Percentiles rank a stretch among this genome's conserved stretches.
Evolutionary conservation across 2,797 vertebrate genomes (phyloP).

Genomic region (Semaprochilodus insignis): DNA sequence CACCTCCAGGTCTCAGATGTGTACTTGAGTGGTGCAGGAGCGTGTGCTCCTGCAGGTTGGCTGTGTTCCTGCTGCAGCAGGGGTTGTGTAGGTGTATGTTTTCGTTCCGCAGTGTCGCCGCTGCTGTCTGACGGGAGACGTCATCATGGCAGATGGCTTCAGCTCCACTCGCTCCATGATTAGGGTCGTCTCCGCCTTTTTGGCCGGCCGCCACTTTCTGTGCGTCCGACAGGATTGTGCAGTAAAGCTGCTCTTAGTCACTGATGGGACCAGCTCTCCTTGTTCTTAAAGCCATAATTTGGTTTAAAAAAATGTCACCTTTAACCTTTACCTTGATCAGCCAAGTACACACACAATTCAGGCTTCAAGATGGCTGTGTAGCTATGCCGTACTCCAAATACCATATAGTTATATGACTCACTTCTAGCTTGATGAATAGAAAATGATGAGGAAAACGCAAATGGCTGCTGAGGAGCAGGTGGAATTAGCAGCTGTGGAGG

Average conservation of each 20-base stretch:
- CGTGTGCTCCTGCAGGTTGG: constrained; percentile 23
- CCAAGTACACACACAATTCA: too few relatives aligned
- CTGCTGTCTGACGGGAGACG: constrained; percentile 42
- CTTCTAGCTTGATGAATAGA: background rate
- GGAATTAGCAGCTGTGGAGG: background rate
- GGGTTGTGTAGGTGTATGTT: constrained; percentile 28
- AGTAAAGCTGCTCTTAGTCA: background rate
- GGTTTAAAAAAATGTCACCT: background rate
- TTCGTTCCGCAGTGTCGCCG: constrained; percentile 8
- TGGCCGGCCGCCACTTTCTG: constrained; percentile 41
- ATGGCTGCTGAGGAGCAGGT: background rate
- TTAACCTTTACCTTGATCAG: too few relatives aligned
- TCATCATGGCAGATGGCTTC: constrained; percentile 51
- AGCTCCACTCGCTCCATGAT: constrained; percentile 28
- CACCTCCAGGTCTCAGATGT: background rate
- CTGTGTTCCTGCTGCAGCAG: background rate
- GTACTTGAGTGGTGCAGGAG: background rate
- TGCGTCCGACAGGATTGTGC: constrained; percentile 16
- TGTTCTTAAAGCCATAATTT: background rate
- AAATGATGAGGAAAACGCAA: background rate
- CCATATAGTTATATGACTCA: background rate
- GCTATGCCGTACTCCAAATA: too few relatives aligned
- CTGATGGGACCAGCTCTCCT: background rate
- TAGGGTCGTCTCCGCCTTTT: constrained; percentile 45
- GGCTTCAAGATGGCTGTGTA: too few relatives aligned